Base-by-base conservation (phyloP, 2,797 vertebrate genomes). In the Gobio occitaniae region DNA sequence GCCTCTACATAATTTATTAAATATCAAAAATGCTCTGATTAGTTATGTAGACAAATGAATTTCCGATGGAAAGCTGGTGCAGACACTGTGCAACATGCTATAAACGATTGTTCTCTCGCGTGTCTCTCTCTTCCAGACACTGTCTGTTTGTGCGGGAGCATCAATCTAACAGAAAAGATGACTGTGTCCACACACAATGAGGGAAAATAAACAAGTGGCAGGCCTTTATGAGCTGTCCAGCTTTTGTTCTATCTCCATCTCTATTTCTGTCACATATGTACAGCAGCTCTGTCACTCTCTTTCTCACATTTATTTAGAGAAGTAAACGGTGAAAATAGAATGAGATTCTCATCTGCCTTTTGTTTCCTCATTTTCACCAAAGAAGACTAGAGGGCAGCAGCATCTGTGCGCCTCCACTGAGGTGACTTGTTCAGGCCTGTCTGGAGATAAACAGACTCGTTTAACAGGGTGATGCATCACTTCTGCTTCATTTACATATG, bases 311-410 rank as follows among this genome's bases (percentile, higher is more conserved):
- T 29, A 25, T 74, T 63, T 48, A 29, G 52, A 72, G 41, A 52
- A 36, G 8, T 82, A 74, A 65, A 21, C 0, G 6, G 54, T 72
- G 25, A 63, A 63, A 44, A 83, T 12, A 52, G 11, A 82, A 38
- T 63, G 68, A 71, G n/a, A 38, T 59, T 59, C 19, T 76, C 29
- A 38, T 41, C 41, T 65, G n/a, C n/a, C 9, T 8, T 47, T 78
- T 25, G 7, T 50, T 63, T 38, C 9, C 44, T 50, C 19, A 72
- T 32, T 81, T 56, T 81, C 79, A 59, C 68, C 12, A 77, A 86
- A 86, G 65, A 56, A 82, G 56, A 76, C 65, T 72, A 85, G 82
- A 84, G 81, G 36, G 84, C 87, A 78, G 86, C 56, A 83, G 21
- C 29, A 83, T 54, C 71, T 76, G 21, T 21, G 54, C 1, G 0